Base-by-base conservation (phyloP, 2,113 vertebrate genomes). In the Rhynchopsitta pachyrhyncha region DNA sequence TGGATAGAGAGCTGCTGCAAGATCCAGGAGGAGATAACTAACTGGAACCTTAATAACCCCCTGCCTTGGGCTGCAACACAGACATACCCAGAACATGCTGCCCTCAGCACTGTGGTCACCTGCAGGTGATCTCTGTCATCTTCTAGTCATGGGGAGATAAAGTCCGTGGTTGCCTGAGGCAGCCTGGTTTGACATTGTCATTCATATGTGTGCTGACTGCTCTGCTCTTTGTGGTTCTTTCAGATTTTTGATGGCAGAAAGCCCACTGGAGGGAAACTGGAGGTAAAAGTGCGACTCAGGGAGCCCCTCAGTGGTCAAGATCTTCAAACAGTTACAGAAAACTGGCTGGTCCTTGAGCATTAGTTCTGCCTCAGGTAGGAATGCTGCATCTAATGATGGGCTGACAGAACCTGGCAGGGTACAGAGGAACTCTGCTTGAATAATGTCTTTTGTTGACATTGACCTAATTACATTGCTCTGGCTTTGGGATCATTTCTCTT, bases 241-340 rank as follows among this genome's bases (percentile, higher is more conserved):
- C 97, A 99, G 99, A 98, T 99, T 87, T 98, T 99, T 97, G 99
- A 99, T 50, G 99, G 99, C 41, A 98, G 99, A 27, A 99, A 99
- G 93, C 94, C 98, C 78, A 99, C 99, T 4, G 99, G 99, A 50
- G 99, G 99, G 35, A 99, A 99, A 42, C 97, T 99, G 60, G 99
- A 99, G 85, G 98, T 99, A 19, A 99, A 98, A 96, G 98, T 99
- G 67, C 98, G 98, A 67, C 98, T 99, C 91, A 98, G 99, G 96
- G 99, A 99, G 97, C 99, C 99, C 59, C 98, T 99, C 92, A 98
- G 98, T 22, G 98, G 99, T 41, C 99, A 99, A 96, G 99, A 99
- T 78, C 68, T 98, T 85, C 99, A 99, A 96, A 98, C 91, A 23
- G 94, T 98, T 95, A 98, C 98, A 2, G 99, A 99, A 93, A 99